phyloP scores from a whole-genome alignment of 2,113 vertebrate species.

The chimpanzee (Pan troglodytes) region NHGRI_mPanTro3-v2.1_pri NC_072401.2:14785501-14786000 shows the following conservation, averaged over 20 bases:
- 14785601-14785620: constrained; percentile 34
- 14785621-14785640: constrained; percentile 9
- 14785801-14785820: constrained; percentile 61
- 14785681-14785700: constrained; percentile 57
- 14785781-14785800: constrained; percentile 60
- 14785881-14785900: background rate
- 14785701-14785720: constrained; percentile 55
- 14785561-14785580: constrained; percentile 66
- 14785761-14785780: constrained; percentile 55
- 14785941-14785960: background rate
- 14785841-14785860: background rate
- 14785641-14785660: constrained; percentile 51
- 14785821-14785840: constrained; percentile 20
- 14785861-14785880: background rate
- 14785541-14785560: constrained; percentile 21
- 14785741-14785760: constrained; percentile 50
- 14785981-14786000: background rate
- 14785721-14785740: constrained; percentile 53
- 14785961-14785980: background rate
- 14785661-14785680: background rate
- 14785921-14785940: constrained; percentile 1
- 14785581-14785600: constrained; percentile 63
- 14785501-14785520: background rate
- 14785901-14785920: constrained; percentile 29
- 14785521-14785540: background rate